A percentile compares a stretch with the other conserved stretches of the same genome.
Evolutionary conservation across 2,888 invertebrate genomes (phyloP).

Genomic region (Belgica antarctica): DNA sequence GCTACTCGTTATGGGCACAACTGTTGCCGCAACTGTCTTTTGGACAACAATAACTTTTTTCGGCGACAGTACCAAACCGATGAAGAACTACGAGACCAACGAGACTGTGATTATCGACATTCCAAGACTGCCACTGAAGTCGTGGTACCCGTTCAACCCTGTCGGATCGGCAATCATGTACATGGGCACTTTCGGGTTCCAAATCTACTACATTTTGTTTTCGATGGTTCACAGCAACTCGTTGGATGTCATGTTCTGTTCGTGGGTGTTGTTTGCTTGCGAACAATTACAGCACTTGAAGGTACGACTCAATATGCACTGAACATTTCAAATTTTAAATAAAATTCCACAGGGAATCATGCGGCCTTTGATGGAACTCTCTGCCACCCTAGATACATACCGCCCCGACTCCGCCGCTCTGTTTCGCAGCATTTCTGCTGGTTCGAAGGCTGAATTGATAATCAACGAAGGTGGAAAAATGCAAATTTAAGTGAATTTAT

Average conservation of each 20-base stretch:
- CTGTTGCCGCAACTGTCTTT: constrained; percentile 64
- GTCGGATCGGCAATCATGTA: constrained; percentile 66
- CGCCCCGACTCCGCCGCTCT: constrained; percentile 69
- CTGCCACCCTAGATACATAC: constrained; percentile 77
- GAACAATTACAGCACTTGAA: constrained; percentile 82
- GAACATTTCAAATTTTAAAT: background rate
- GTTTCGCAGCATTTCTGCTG: constrained; percentile 61
- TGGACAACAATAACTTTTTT: constrained; percentile 81
- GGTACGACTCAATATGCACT: constrained; percentile 10
- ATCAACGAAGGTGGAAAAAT: constrained; percentile 55
- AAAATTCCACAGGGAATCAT: constrained; percentile 62
- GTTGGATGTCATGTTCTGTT: constrained; percentile 77
- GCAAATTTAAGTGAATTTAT: background rate
- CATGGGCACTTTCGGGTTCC: constrained; percentile 60
- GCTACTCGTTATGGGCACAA: constrained; percentile 64
- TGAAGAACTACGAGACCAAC: constrained; percentile 70
- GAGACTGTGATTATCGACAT: constrained; percentile 66
- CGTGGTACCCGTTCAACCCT: constrained; percentile 78
- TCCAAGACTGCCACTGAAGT: constrained; percentile 70
- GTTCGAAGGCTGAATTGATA: constrained; percentile 54
- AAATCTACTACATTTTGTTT: constrained; percentile 68
- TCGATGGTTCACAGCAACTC: constrained; percentile 63
- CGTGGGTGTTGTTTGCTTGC: constrained; percentile 81
- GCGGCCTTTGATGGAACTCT: constrained; percentile 83
- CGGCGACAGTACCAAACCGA: constrained; percentile 69